Percentiles rank a stretch among this genome's conserved stretches.
These are phyloP conservation scores for Arothron firmamentum DNA, from an alignment of 2,113 vertebrate species.

Conservation along the genomic window DNA sequence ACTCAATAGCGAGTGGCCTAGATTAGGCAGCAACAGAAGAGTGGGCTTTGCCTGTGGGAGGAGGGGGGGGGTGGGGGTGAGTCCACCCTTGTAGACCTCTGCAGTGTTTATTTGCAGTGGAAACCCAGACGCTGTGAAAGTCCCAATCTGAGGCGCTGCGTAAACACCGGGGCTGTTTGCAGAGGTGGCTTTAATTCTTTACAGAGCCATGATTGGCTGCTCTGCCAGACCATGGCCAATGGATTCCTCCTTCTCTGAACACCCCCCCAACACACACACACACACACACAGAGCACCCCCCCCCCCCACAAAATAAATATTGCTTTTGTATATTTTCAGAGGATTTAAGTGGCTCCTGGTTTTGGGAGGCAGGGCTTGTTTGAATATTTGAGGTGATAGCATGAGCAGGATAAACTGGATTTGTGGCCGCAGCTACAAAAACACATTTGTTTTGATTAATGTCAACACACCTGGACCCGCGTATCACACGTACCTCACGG, in stretches of 20 bases:
- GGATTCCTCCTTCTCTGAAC: slow-evolving; percentile 35
- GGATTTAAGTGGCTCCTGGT: slow-evolving; percentile 55
- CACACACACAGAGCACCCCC: background rate
- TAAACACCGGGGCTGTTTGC: slow-evolving; percentile 73
- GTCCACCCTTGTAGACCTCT: slow-evolving; percentile 68
- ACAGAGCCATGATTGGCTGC: slow-evolving; percentile 62
- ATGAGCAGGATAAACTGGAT: background rate
- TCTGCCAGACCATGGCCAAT: slow-evolving; percentile 50
- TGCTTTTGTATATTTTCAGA: slow-evolving; percentile 63
- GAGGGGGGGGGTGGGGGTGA: slow-evolving; percentile 12
- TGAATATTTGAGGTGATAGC: background rate
- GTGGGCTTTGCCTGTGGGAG: slow-evolving; percentile 64
- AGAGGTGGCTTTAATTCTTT: slow-evolving; percentile 77
- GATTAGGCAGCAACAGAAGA: slow-evolving; percentile 74
- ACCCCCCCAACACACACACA: slow-evolving; percentile 1
- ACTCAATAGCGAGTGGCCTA: slow-evolving; percentile 67
- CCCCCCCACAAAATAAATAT: slow-evolving; percentile 58
- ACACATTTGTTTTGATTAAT: background rate
- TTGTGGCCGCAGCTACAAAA: background rate
- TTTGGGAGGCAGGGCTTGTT: background rate
- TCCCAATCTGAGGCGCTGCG: slow-evolving; percentile 70
- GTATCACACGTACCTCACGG: too few species aligned
- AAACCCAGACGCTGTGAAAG: slow-evolving; percentile 76
- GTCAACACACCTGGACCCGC: background rate
- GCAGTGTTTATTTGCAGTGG: slow-evolving; percentile 78